Conservation (phyloP, 2,888 invertebrate genomes). For the Chaitophorus viminalis region DNA sequence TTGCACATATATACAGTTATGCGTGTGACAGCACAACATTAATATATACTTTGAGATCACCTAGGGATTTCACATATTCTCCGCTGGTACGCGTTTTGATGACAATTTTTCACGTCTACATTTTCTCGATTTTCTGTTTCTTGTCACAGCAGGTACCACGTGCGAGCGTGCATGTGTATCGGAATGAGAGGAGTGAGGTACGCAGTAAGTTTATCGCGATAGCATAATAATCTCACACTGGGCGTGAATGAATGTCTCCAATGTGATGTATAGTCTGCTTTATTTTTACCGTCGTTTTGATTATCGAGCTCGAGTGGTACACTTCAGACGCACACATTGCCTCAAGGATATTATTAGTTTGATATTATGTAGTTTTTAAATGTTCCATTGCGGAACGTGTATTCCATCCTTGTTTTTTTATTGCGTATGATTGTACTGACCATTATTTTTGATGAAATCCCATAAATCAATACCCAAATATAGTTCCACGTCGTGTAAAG, state of each 20-base stretch:
- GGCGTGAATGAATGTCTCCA: background rate
- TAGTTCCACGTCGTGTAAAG: too few relatives aligned
- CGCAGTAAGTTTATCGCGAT: background rate
- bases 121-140: slow-evolving; percentile 7
- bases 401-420: too few relatives aligned
- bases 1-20: background rate
- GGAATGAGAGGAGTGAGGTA: background rate
- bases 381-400: too few relatives aligned
- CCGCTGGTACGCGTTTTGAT: background rate
- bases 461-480: too few relatives aligned
- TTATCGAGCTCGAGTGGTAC: background rate
- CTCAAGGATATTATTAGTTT: too few relatives aligned
- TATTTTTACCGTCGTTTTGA: background rate
- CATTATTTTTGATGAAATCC: too few relatives aligned
- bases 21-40: background rate
- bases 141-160: background rate
- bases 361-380: too few relatives aligned
- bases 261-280: background rate
- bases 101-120: slow-evolving; percentile 36
- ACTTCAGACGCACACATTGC: background rate
- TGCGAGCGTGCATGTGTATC: too few relatives aligned
- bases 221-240: background rate
- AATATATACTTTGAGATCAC: slow-evolving; percentile 17
- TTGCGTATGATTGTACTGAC: too few relatives aligned
- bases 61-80: slow-evolving; percentile 1